These are phyloP conservation scores for Chelon auratus DNA, from an alignment of 2,797 vertebrate species.

Conservation along the genomic window DNA sequence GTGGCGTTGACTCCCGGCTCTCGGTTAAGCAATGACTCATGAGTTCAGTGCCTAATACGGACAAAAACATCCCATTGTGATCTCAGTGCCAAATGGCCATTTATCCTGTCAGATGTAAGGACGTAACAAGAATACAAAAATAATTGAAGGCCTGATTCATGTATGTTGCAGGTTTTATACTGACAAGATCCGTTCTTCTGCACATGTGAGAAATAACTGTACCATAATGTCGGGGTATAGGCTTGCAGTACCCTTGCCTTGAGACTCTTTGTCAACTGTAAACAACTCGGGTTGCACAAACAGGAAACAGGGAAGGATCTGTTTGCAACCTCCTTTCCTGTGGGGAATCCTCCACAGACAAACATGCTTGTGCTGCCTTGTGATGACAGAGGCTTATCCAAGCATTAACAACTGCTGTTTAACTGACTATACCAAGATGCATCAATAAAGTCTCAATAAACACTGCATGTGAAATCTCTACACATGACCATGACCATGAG, in stretches of 20 bases:
- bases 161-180: not conserved
- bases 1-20: no score
- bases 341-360: conserved; percentile 46
- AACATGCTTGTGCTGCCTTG: conserved; percentile 63
- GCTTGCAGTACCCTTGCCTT: conserved; percentile 7
- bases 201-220: not conserved
- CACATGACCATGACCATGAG: not conserved
- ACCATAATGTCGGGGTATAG: not conserved
- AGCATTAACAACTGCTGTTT: conserved; percentile 18
- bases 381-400: conserved; percentile 59
- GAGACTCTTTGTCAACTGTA: conserved; percentile 22
- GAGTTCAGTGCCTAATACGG: no score
- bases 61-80: no score
- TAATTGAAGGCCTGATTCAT: no score
- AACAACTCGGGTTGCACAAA: conserved; percentile 45
- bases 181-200: no score
- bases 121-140: no score
- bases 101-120: no score
- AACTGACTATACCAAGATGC: conserved; percentile 3
- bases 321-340: conserved; percentile 43
- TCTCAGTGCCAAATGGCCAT: no score
- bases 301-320: conserved; percentile 50
- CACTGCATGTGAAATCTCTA: not conserved
- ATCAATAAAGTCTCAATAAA: not conserved
- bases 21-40: no score